phyloP scores from a whole-genome alignment of 2,888 invertebrate genomes.

The Volucella inanis region DNA sequence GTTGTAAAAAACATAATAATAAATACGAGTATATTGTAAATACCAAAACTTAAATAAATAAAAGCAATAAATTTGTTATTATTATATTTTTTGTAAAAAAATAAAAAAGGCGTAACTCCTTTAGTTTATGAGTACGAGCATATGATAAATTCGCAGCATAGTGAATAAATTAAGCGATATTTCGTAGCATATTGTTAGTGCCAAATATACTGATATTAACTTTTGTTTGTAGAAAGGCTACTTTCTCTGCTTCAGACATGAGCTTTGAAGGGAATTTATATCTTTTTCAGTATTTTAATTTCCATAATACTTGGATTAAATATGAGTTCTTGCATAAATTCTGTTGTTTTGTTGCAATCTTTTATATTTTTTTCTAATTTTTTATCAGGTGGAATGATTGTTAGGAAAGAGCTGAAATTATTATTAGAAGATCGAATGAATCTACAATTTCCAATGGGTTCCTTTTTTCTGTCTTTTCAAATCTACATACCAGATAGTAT shows the following conservation, averaged over 20 bases:
- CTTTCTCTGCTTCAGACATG: slow-evolving; percentile 51
- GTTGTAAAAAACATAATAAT: not conserved
- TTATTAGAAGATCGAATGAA: no score
- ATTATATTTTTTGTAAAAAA: not conserved
- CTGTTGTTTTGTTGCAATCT: slow-evolving; percentile 15
- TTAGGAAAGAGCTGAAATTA: no score
- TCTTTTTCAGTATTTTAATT: no score
- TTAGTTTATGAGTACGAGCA: slow-evolving; percentile 2
- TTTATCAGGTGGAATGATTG: slow-evolving; percentile 42
- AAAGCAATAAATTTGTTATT: no score
- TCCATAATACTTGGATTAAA: slow-evolving; percentile 78
- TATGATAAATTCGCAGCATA: slow-evolving; percentile 66
- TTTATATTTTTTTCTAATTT: slow-evolving; percentile 11
- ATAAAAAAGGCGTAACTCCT: slow-evolving; percentile 52
- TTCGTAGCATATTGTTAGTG: slow-evolving; percentile 82
- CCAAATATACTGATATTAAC: slow-evolving; percentile 78
- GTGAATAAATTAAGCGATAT: slow-evolving; percentile 79
- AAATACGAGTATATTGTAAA: no score
- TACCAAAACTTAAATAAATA: no score
- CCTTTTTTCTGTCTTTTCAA: no score
- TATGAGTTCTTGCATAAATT: slow-evolving; percentile 60
- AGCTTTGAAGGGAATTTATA: slow-evolving; percentile 59
- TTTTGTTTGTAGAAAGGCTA: slow-evolving; percentile 66
- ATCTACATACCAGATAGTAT: no score
- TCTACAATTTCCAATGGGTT: no score